These are phyloP conservation scores for Malurus elegans DNA, from an alignment of 2,113 vertebrate genomes.

Conservation along the genomic window DNA sequence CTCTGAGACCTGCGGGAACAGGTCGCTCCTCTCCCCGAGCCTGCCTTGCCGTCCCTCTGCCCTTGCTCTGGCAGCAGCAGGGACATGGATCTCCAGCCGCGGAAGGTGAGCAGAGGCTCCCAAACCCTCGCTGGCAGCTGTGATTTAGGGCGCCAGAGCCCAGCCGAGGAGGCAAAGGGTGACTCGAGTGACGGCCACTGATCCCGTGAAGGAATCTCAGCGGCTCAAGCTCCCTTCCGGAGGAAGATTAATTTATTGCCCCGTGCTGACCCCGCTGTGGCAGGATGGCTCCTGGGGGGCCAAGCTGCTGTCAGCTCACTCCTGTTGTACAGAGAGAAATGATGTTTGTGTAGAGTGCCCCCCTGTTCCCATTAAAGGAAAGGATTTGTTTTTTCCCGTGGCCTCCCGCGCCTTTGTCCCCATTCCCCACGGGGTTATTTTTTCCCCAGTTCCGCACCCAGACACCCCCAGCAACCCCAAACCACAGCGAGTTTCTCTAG, in stretches of 20 bases:
- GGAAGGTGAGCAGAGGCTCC: not conserved
- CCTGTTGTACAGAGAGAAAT: not conserved
- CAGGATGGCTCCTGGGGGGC: not conserved
- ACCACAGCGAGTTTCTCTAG: not conserved
- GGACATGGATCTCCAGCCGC: not conserved
- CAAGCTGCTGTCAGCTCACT: not conserved
- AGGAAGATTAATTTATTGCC: not conserved
- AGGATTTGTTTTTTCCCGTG: not conserved
- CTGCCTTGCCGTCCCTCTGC: not conserved
- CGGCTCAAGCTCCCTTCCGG: not conserved
- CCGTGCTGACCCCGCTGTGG: not conserved
- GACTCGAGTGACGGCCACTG: rapidly evolving
- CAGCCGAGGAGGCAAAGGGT: not conserved
- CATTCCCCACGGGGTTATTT: not conserved
- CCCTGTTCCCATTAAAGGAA: not conserved
- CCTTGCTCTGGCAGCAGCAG: not conserved
- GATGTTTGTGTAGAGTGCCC: not conserved
- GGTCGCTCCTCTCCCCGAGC: not conserved
- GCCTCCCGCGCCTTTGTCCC: not conserved
- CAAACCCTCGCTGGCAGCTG: not conserved
- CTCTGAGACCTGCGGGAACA: not conserved
- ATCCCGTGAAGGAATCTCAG: not conserved
- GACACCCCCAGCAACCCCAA: not conserved
- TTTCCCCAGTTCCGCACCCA: not conserved
- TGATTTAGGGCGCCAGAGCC: rapidly evolving